phyloP scores from a whole-genome alignment of 1,140 invertebrate species.

The Drosophila punjabiensis region DNA sequence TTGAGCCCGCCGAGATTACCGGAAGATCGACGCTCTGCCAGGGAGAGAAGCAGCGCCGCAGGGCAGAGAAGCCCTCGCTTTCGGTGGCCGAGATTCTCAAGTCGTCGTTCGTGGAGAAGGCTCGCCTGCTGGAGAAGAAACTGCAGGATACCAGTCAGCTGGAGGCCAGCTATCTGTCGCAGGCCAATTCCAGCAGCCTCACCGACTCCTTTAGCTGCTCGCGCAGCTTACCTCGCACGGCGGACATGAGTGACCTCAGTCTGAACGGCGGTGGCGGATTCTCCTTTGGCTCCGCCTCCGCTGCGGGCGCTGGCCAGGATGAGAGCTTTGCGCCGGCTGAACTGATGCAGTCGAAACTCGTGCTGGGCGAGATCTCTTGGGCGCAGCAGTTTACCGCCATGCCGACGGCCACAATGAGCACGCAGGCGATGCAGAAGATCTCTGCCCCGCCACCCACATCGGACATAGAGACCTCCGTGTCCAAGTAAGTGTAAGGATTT shows the following conservation, averaged over 20 bases:
- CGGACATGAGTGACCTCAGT: constrained; percentile 65
- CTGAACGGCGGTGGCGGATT: constrained; percentile 68
- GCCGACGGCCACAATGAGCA: constrained; percentile 69
- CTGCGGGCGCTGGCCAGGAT: constrained; percentile 20
- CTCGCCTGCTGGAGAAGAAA: constrained; percentile 61
- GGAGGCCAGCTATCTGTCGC: constrained; percentile 13
- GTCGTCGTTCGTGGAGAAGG: constrained; percentile 73
- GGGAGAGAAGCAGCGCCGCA: constrained; percentile 16
- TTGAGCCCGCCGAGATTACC: constrained; percentile 78
- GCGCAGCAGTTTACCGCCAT: constrained; percentile 77
- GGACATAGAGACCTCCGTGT: constrained; percentile 65
- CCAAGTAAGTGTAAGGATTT: constrained; percentile 60
- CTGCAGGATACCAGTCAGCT: constrained; percentile 36
- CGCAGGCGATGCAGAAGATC: constrained; percentile 66
- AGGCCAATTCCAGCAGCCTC: constrained; percentile 27
- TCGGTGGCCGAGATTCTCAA: constrained; percentile 71
- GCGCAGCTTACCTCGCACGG: constrained; percentile 72
- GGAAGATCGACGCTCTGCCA: constrained; percentile 72
- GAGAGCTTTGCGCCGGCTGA: constrained; percentile 77
- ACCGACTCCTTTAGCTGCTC: constrained; percentile 60
- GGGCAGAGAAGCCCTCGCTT: constrained; percentile 26
- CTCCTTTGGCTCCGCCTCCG: constrained; percentile 59
- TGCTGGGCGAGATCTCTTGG: constrained; percentile 79
- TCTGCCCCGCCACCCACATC: constrained; percentile 22
- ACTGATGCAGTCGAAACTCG: constrained; percentile 76